phyloP scores from a whole-genome alignment of 2,113 vertebrate genomes.

The Oncorhynchus mykiss region DNA sequence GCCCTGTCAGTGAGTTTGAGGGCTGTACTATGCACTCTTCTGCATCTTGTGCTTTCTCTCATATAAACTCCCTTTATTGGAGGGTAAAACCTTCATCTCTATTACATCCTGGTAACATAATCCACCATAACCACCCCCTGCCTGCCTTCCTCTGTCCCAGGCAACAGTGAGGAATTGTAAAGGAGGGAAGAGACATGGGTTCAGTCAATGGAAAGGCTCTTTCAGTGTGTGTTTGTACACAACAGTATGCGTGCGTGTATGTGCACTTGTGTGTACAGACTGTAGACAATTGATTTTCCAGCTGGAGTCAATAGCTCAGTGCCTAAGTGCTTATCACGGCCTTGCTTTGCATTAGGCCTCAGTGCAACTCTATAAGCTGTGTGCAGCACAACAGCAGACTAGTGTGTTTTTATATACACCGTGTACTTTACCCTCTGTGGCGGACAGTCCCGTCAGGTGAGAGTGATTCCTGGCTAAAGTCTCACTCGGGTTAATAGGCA shows the following conservation, averaged over 20 bases:
- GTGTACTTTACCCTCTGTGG: neutral
- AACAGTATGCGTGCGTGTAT: neutral
- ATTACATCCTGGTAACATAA: neutral
- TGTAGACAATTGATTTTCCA: no score
- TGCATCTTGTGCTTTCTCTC: neutral
- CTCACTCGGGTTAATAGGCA: neutral
- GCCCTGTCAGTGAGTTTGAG: no score
- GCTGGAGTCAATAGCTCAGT: neutral
- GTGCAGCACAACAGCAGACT: neutral
- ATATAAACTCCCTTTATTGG: neutral
- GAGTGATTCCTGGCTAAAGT: neutral
- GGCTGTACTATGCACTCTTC: no score
- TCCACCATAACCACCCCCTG: neutral
- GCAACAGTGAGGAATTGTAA: slow-evolving; percentile 9
- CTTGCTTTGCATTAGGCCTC: neutral
- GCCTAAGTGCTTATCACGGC: neutral
- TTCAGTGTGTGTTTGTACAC: neutral
- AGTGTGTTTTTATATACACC: neutral
- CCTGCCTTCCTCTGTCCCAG: neutral
- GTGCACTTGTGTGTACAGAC: neutral
- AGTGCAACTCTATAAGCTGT: neutral
- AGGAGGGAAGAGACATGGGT: neutral
- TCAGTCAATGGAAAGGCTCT: neutral
- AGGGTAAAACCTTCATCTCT: neutral
- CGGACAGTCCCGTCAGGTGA: neutral